These are phyloP conservation scores for Papilio aristodemus DNA, from an alignment of 1,140 invertebrate species.

Conservation along the genomic window DNA sequence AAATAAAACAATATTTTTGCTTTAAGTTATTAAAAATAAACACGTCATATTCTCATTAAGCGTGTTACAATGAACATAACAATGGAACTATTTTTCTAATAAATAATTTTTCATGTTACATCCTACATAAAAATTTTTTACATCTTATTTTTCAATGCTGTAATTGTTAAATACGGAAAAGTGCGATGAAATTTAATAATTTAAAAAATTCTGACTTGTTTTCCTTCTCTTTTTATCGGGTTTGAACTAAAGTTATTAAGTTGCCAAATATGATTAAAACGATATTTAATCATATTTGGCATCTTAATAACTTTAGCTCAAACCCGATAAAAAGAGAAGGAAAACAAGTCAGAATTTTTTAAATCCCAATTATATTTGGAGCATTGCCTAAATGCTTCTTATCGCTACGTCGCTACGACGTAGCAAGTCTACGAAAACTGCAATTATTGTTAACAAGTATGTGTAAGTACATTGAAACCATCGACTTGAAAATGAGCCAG, in stretches of 20 bases:
- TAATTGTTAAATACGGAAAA: too few relatives aligned
- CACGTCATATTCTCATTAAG: neutral
- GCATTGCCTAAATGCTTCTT: neutral
- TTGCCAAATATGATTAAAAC: too few relatives aligned
- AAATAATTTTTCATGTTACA: neutral
- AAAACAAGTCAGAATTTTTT: neutral
- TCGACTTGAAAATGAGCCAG: neutral
- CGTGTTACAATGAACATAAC: neutral
- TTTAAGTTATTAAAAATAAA: neutral
- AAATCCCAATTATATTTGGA: neutral
- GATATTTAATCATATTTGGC: too few relatives aligned
- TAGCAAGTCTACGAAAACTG: conserved; percentile 3
- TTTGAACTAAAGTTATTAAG: too few relatives aligned
- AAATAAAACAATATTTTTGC: neutral
- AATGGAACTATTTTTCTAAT: neutral
- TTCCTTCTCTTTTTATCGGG: too few relatives aligned
- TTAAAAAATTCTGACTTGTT: too few relatives aligned
- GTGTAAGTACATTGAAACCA: neutral
- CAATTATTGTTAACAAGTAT: neutral
- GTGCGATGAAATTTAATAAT: too few relatives aligned
- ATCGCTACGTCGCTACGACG: conserved; percentile 7
- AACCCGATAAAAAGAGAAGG: too few relatives aligned
- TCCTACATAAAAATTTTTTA: too few relatives aligned
- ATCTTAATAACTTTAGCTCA: too few relatives aligned
- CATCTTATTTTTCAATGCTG: too few relatives aligned